Evolutionary conservation across 2,113 vertebrate species (phyloP).

Genomic region (Xiphias gladius): DNA sequence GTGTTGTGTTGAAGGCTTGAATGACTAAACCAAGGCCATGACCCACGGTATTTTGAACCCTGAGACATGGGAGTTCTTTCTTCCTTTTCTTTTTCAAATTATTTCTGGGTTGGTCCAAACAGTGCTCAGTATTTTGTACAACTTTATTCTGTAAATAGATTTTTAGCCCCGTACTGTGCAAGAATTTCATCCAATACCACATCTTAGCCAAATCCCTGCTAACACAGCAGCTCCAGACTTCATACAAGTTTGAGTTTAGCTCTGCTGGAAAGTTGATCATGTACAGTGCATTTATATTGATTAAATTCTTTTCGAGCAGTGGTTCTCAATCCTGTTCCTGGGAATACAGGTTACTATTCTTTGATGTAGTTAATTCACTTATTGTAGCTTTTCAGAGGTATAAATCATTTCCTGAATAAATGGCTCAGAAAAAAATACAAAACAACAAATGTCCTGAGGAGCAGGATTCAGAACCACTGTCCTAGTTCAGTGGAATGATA

Average conservation of each 20-base stretch:
- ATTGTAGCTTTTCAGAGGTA: neutral
- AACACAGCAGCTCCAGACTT: neutral
- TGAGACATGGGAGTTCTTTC: neutral
- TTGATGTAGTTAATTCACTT: slow-evolving; percentile 21
- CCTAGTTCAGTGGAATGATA: slow-evolving; percentile 17
- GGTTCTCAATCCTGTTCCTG: slow-evolving; percentile 11
- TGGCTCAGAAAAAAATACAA: slow-evolving; percentile 3
- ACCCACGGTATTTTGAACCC: neutral
- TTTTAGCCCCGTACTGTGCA: neutral
- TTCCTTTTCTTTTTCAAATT: neutral
- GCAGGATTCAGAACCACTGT: neutral
- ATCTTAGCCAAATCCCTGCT: neutral
- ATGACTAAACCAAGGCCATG: neutral
- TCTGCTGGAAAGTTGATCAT: neutral
- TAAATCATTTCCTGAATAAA: slow-evolving; percentile 20
- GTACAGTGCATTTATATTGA: slow-evolving; percentile 4
- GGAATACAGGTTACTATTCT: neutral
- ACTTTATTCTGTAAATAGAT: neutral
- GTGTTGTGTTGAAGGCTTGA: slow-evolving; percentile 1
- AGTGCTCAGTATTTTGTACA: neutral
- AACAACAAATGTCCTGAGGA: slow-evolving; percentile 3
- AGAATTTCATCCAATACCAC: neutral
- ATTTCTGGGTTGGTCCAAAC: neutral
- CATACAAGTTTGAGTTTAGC: neutral
- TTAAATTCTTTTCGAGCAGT: neutral